Evolutionary conservation across 2,113 vertebrate species (phyloP).

Genomic region (Progne subis): DNA sequence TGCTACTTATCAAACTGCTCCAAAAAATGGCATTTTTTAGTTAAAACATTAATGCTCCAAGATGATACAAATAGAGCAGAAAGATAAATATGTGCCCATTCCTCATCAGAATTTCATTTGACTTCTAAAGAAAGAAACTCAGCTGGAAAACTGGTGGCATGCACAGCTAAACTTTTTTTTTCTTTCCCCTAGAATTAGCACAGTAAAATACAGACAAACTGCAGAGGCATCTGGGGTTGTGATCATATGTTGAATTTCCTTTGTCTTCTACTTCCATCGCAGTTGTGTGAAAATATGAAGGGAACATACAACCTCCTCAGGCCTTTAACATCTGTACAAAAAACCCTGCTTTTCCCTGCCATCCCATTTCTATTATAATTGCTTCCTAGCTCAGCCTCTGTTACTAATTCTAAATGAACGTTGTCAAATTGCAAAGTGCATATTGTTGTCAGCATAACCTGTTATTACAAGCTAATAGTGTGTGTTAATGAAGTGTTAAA

Average conservation of each 20-base stretch:
- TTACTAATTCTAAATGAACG: conserved; percentile 1
- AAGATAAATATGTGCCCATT: not conserved
- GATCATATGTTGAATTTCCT: not conserved
- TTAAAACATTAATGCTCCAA: not conserved
- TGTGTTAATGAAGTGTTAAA: conserved; percentile 42
- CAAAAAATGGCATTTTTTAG: not conserved
- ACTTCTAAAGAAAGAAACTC: not conserved
- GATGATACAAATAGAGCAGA: not conserved
- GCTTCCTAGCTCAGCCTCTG: not conserved
- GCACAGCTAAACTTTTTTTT: not conserved
- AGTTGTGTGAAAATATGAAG: not conserved
- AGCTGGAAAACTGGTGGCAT: not conserved
- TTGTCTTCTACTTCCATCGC: not conserved
- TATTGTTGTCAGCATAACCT: conserved; percentile 13
- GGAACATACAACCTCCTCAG: not conserved
- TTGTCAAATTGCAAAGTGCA: conserved; percentile 3
- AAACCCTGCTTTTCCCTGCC: not conserved
- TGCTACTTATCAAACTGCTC: conserved; percentile 41
- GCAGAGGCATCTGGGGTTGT: not conserved
- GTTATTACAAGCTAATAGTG: not conserved
- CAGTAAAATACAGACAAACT: not conserved
- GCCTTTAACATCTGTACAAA: not conserved
- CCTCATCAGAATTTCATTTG: not conserved
- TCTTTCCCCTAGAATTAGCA: not conserved
- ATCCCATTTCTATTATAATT: not conserved